phyloP scores from a whole-genome alignment of 2,113 vertebrate species.

The Cettia cetti region DNA sequence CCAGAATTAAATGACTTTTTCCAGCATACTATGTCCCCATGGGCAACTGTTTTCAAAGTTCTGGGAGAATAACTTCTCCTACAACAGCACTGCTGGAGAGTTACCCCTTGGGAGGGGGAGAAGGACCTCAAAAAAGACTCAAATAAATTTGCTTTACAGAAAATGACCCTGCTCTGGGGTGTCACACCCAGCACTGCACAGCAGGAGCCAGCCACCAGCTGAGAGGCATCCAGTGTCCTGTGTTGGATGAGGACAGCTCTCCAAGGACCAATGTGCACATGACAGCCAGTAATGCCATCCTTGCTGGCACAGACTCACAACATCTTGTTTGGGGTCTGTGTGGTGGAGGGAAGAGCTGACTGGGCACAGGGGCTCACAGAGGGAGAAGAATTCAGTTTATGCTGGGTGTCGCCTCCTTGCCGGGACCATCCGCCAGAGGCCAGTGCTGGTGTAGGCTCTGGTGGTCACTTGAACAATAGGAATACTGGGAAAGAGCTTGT shows the following conservation, averaged over 20 bases:
- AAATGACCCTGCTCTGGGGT: background rate
- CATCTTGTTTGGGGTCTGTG: background rate
- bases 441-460: background rate
- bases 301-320: background rate
- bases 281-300: background rate
- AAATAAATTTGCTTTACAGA: background rate
- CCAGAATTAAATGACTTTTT: background rate
- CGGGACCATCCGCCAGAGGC: background rate
- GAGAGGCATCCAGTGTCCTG: background rate
- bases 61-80: background rate
- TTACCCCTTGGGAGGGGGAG: background rate
- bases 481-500: background rate
- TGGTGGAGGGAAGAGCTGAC: background rate
- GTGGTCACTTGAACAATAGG: background rate
- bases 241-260: background rate
- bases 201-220: background rate
- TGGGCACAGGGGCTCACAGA: background rate
- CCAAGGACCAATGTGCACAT: rapidly evolving
- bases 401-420: background rate
- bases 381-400: background rate
- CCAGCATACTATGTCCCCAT: background rate
- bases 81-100: background rate
- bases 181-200: background rate
- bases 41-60: background rate
- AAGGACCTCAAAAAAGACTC: background rate